These are phyloP conservation scores for Peromyscus eremicus DNA, from an alignment of 2,797 vertebrate genomes.

Conservation along the genomic window DNA sequence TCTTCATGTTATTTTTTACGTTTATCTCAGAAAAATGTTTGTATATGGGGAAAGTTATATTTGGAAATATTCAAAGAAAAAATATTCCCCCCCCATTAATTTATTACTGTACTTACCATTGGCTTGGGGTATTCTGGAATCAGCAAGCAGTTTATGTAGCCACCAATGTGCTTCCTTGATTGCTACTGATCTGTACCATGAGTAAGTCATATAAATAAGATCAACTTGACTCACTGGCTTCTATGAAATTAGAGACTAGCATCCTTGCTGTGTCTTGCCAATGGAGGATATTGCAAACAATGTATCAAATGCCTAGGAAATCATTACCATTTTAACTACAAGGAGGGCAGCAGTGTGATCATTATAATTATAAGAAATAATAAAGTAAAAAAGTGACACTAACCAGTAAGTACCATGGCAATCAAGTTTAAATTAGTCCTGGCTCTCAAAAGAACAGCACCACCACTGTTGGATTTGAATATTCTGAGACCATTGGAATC, in stretches of 20 bases:
- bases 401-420: not conserved
- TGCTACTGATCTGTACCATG: constrained; percentile 37
- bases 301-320: constrained; percentile 20
- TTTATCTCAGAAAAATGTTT: not conserved
- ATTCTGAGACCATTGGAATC: not conserved
- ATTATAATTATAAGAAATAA: not conserved
- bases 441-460: constrained; percentile 5
- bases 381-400: constrained; percentile 20
- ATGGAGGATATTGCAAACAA: constrained; percentile 22
- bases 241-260: constrained; percentile 37
- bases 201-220: constrained; percentile 62
- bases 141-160: constrained; percentile 57
- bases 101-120: constrained; percentile 20
- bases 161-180: constrained; percentile 22
- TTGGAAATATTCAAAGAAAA: constrained; percentile 63
- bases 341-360: constrained; percentile 7
- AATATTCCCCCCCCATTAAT: constrained; percentile 54
- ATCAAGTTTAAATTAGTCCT: constrained; percentile 16
- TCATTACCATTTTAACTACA: constrained; percentile 61
- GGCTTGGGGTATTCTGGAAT: constrained; percentile 38
- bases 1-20: constrained; percentile 26
- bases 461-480: not conserved
- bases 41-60: constrained; percentile 8
- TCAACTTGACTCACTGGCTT: constrained; percentile 4
- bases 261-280: constrained; percentile 43